These are phyloP conservation scores for Ormyrus nitidulus DNA, from an alignment of 2,888 invertebrate genomes.

Conservation along the genomic window DNA sequence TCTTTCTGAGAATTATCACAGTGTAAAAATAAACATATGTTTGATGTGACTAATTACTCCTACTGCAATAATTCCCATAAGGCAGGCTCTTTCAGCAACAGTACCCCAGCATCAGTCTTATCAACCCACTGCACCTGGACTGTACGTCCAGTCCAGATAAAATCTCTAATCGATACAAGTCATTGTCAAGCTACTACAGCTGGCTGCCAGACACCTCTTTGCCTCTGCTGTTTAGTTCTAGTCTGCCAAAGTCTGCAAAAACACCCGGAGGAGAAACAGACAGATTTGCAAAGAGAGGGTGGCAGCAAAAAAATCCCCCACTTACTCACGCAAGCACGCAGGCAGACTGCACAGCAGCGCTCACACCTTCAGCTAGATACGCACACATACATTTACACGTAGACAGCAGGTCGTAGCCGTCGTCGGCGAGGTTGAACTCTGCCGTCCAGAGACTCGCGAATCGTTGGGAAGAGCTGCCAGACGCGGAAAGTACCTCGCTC, in stretches of 20 bases:
- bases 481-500: slow-evolving; percentile 1
- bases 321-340: background rate
- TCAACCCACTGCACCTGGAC: background rate
- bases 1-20: slow-evolving; percentile 56
- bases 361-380: background rate
- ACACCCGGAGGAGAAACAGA: background rate
- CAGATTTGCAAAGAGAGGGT: background rate
- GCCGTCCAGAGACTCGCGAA: background rate
- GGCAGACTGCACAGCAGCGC: background rate
- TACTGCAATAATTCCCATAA: slow-evolving; percentile 11
- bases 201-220: no score
- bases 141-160: no score
- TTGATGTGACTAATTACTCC: slow-evolving; percentile 27
- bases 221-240: background rate
- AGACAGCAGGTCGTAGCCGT: background rate
- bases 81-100: background rate
- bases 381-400: background rate
- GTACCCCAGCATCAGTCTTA: background rate
- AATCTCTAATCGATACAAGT: no score
- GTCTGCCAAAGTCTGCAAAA: background rate
- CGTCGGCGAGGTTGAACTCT: background rate
- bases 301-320: background rate
- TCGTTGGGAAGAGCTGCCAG: background rate
- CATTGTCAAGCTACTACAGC: no score
- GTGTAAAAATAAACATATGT: slow-evolving; percentile 58